Conservation (phyloP, 1,140 invertebrate genomes). For the Drosophila cardini region DNA sequence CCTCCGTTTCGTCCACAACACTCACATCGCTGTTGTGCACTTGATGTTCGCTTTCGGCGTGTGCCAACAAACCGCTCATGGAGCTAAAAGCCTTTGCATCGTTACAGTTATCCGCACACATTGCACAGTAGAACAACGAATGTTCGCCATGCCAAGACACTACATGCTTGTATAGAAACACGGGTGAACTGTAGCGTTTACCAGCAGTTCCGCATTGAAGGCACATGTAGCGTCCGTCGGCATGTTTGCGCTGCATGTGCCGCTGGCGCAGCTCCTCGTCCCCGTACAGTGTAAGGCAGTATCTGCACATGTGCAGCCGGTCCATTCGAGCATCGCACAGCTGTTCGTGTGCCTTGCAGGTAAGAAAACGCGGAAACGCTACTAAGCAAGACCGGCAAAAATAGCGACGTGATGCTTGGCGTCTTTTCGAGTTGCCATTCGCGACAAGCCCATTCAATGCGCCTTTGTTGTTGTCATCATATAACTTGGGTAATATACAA, state of each 20-base stretch:
- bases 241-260: constrained; percentile 59
- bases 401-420: constrained; percentile 34
- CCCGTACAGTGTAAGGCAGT: constrained; percentile 62
- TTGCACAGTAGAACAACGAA: constrained; percentile 67
- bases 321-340: constrained; percentile 44
- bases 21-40: constrained; percentile 42
- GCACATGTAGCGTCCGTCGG: constrained; percentile 53
- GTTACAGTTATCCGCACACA: constrained; percentile 58
- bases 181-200: constrained; percentile 58
- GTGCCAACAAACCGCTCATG: constrained; percentile 46
- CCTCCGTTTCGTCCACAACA: constrained; percentile 61
- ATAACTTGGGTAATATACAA: constrained; percentile 30
- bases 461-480: not conserved
- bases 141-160: constrained; percentile 65
- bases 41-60: constrained; percentile 56
- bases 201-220: constrained; percentile 58
- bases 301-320: constrained; percentile 57
- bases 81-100: constrained; percentile 60
- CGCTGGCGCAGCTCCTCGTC: constrained; percentile 48
- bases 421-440: not conserved
- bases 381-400: constrained; percentile 51
- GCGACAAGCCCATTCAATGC: not conserved
- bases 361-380: constrained; percentile 39
- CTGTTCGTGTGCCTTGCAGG: constrained; percentile 58
- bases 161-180: constrained; percentile 65